Base-by-base conservation (phyloP, 2,113 vertebrate genomes). In the Pollachius pollachius region DNA sequence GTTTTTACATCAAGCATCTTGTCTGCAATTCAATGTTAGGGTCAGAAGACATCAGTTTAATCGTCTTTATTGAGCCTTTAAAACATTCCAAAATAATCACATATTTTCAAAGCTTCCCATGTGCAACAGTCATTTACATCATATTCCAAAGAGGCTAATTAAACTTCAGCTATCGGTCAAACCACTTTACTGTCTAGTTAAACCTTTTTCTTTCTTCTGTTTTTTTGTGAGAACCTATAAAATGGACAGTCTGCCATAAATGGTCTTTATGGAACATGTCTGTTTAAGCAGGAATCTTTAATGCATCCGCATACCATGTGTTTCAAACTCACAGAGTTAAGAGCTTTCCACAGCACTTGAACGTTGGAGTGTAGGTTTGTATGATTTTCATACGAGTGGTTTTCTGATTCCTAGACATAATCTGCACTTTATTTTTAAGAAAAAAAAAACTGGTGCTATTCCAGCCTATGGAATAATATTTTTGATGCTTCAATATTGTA, bases 211-310 rank as follows among this genome's bases (percentile, higher is more conserved):
- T 48, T 34, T 71, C 27, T 41, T 27, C 9, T 2, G 1, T 27
- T 70, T 82, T 82, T 41, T 79, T 71, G 76, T 21, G 15, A 48
- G 62, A 57, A 11, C n/a, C 70, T 64, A 6, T 63, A 52, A 52
- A 67, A 54, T 2, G 16, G 18, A 27, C 27, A 6, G 17, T 77
- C 15, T 76, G 37, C 17, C 34, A 41, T 41, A 41, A 74, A 62
- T 34, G 70, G 58, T 58, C 56, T 17, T 59, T 1, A 21, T 67
- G 58, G 17, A 61, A 19, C 34, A 59, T 52, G 5, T n/a, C 59
- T 25, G 21, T 21, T 17, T 23, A 60, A 21, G 9, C 18, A 9
- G 18, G n/a, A 11, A 21, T 60, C n/a, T 59, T n/a, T 18, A 60
- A 57, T 57, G 54, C 52, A 34, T 34, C 30, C 30, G 30, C 6